These are phyloP conservation scores for Clarias magur DNA, from an alignment of 2,113 vertebrate genomes.

Conservation along the genomic window DNA sequence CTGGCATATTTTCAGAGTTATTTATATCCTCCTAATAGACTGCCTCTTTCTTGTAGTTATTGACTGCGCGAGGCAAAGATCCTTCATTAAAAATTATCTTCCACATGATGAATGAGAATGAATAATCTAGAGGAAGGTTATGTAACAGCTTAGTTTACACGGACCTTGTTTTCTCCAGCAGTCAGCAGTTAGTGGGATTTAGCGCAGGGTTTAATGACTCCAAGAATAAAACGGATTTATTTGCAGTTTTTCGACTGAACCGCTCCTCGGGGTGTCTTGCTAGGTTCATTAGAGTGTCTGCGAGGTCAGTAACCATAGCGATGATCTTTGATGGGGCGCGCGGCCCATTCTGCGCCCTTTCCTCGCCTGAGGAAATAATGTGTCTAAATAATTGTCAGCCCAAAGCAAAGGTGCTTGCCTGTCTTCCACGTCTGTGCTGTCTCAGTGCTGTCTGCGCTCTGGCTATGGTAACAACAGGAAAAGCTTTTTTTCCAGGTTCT, in stretches of 20 bases:
- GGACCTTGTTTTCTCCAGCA: neutral
- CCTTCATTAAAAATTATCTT: conserved; percentile 29
- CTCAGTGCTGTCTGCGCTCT: conserved; percentile 18
- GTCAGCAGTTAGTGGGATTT: conserved; percentile 4
- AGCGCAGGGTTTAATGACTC: conserved; percentile 22
- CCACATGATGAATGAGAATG: conserved; percentile 5
- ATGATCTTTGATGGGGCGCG: conserved; percentile 50
- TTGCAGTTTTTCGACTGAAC: conserved; percentile 17
- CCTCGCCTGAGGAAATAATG: conserved; percentile 24
- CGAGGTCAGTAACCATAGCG: conserved; percentile 47
- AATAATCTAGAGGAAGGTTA: conserved; percentile 20
- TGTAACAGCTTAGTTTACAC: neutral
- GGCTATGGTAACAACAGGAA: neutral
- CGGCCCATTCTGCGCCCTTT: conserved; percentile 10
- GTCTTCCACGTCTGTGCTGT: neutral
- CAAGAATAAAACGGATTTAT: conserved; percentile 26
- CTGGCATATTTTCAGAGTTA: neutral
- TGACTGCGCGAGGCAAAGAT: neutral
- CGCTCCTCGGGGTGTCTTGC: conserved; percentile 12
- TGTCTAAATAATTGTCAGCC: conserved; percentile 45
- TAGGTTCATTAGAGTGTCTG: conserved; percentile 40
- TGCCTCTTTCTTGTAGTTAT: conserved; percentile 2
- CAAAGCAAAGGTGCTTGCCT: conserved; percentile 8
- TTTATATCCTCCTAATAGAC: neutral
- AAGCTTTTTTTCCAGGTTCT: neutral